These are phyloP conservation scores for Epirrita christyi DNA, from an alignment of 2,888 invertebrate species.

Conservation along the genomic window DNA sequence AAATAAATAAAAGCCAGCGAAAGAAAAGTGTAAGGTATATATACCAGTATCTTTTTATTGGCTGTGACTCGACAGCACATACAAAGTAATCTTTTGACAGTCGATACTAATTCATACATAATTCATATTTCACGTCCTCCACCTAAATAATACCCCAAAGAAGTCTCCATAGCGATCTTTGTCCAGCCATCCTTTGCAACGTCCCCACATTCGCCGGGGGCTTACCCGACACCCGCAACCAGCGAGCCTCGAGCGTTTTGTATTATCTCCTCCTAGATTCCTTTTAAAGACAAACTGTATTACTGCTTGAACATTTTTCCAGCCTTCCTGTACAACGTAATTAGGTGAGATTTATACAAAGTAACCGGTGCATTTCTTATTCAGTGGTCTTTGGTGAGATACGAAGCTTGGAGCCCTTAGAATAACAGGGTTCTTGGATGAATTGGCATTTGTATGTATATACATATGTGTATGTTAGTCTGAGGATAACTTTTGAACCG, in stretches of 20 bases:
- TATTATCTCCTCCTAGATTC: conserved; percentile 65
- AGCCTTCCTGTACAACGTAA: conserved; percentile 29
- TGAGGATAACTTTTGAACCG: too few relatives aligned
- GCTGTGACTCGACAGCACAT: too few relatives aligned
- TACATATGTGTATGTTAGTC: too few relatives aligned
- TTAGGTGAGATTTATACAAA: conserved; percentile 28
- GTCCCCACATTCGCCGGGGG: conserved; percentile 44
- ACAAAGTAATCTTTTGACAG: too few relatives aligned
- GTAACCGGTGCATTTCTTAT: conserved; percentile 25
- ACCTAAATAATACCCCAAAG: too few relatives aligned
- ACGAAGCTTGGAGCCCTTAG: conserved; percentile 11
- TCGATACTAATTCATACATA: too few relatives aligned
- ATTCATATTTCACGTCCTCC: too few relatives aligned
- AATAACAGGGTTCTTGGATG: neutral
- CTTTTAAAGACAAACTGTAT: conserved; percentile 41
- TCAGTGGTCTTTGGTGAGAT: conserved; percentile 11
- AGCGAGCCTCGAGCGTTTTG: conserved; percentile 52
- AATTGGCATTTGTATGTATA: too few relatives aligned
- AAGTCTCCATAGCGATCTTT: conserved; percentile 33
- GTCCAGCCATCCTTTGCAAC: conserved; percentile 43
- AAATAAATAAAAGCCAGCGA: too few relatives aligned
- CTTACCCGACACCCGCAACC: conserved; percentile 51
- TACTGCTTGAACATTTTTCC: conserved; percentile 33
- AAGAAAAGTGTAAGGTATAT: too few relatives aligned
- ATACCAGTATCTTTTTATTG: too few relatives aligned